Evolutionary conservation across 2,113 vertebrate species (phyloP).

Genomic region (Corynorhinus townsendii): DNA sequence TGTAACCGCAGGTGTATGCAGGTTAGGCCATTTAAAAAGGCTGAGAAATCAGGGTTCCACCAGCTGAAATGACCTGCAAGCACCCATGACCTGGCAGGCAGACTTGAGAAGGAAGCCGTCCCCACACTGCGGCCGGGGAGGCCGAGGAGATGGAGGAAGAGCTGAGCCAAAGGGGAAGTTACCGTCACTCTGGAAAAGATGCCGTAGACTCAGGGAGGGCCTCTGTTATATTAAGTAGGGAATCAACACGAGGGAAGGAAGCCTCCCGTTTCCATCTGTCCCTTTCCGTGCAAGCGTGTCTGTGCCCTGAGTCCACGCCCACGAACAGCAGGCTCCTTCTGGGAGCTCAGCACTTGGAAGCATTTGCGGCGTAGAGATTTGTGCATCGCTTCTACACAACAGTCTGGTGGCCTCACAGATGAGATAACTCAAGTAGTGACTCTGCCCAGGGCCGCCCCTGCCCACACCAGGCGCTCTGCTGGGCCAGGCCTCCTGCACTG

Average conservation of each 20-base stretch:
- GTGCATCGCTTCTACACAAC: neutral
- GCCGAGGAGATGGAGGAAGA: neutral
- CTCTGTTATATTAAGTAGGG: neutral
- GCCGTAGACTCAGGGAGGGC: neutral
- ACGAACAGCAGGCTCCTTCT: neutral
- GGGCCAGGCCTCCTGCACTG: neutral
- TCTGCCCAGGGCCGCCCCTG: no score
- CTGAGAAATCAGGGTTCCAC: neutral
- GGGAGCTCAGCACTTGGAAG: neutral
- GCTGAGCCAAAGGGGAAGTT: neutral
- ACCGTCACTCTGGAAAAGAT: slow-evolving; percentile 8
- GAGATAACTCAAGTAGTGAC: neutral
- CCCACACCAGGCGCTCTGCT: neutral
- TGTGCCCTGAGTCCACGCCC: neutral
- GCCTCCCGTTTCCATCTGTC: neutral
- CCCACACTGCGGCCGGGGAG: neutral
- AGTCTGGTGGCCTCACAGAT: neutral
- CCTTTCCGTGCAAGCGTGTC: neutral
- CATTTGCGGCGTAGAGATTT: neutral
- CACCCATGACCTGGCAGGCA: neutral
- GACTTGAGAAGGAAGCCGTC: neutral
- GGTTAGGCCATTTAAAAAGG: neutral
- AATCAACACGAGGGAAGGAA: neutral
- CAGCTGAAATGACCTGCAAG: neutral
- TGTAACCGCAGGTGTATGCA: neutral